Base-by-base conservation (phyloP, 2,888 invertebrate species). In the Cotesia congregata region DNA sequence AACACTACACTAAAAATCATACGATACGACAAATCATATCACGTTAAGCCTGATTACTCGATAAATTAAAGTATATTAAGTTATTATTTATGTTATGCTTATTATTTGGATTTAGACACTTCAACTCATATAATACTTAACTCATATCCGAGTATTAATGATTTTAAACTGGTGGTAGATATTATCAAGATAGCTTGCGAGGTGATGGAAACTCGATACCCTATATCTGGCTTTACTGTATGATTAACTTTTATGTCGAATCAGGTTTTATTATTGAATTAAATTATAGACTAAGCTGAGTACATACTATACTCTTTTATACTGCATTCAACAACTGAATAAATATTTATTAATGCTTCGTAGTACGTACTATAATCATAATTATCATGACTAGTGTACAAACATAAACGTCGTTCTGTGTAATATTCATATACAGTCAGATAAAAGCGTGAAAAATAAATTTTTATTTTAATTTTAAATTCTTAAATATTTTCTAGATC, bases 211-310 rank as follows among this genome's bases (percentile, higher is more conserved):
- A 50, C 50, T 12, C 50, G 50, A 50, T 50, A 50, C 9, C 50
- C 12, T 50, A 50, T 50, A 50, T 12, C 12, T 50, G 50, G 50
- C 50, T 50, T 50, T 12, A 50, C 9, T 50, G 12, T 59, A 69
- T 40, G n/a, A 50, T 69, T 17, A 7, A 17, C 17, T 20, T 50
- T 50, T 12, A 50, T 20, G 4, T 6, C 4, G 7, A 12, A 69
- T 50, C 7, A 30, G 50, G 50, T 69, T 69, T 50, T 20, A 69
- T 69, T 69, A 69, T 69, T 59, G 50, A 69, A 69, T 69, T 41
- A 69, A 69, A 69, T 59, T 7, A 69, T 50, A 17, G 41, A 41
- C 41, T 69, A 69, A 69, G 9, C 59, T 7, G 30, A 30, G 30
- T 30, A 30, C 30, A 30, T 30, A 30, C 30, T 30, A 30, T 30